These are phyloP conservation scores for Heliopora coerulea DNA, from an alignment of 92 coral and sea anemone genomes.

Conservation along the genomic window DNA sequence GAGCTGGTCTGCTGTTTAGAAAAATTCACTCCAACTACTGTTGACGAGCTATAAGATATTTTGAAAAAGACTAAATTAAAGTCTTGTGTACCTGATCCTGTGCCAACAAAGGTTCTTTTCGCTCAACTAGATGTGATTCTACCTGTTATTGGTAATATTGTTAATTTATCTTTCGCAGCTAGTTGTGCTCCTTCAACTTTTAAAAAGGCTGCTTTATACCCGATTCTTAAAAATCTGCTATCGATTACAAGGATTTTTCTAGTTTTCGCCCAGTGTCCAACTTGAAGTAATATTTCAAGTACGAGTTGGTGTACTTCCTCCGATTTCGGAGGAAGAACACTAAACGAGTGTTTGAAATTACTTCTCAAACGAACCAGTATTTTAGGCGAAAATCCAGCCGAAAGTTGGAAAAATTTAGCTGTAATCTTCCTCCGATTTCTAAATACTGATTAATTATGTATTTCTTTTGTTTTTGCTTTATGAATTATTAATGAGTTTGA, in stretches of 20 bases:
- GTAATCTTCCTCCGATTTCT: too few species aligned
- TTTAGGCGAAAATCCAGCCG: too few species aligned
- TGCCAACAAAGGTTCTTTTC: slow-evolving; percentile 49
- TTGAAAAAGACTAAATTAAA: slow-evolving; percentile 47
- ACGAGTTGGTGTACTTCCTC: too few species aligned
- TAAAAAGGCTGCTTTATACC: slow-evolving; percentile 52
- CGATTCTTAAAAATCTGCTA: slow-evolving; percentile 43
- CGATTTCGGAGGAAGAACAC: too few species aligned
- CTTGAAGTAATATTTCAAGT: too few species aligned
- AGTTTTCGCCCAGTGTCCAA: slow-evolving; percentile 53
- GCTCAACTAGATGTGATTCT: slow-evolving; percentile 52
- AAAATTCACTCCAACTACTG: slow-evolving; percentile 36
- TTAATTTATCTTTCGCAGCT: slow-evolving; percentile 55
- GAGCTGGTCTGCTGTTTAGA: background rate
- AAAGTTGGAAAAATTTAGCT: too few species aligned
- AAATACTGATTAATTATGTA: too few species aligned
- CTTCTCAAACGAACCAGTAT: too few species aligned
- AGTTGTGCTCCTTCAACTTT: slow-evolving; percentile 53
- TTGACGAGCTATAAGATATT: slow-evolving; percentile 55
- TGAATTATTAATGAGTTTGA: too few species aligned
- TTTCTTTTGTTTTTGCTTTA: too few species aligned
- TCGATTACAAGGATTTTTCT: slow-evolving; percentile 45
- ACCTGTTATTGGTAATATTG: slow-evolving; percentile 54
- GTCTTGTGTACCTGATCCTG: slow-evolving; percentile 55
- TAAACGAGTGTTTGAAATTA: too few species aligned